Percentiles rank a stretch among this genome's conserved stretches.
Conservation (phyloP, 2,113 vertebrate genomes). For the Epinephelus cyanopodus region DNA sequence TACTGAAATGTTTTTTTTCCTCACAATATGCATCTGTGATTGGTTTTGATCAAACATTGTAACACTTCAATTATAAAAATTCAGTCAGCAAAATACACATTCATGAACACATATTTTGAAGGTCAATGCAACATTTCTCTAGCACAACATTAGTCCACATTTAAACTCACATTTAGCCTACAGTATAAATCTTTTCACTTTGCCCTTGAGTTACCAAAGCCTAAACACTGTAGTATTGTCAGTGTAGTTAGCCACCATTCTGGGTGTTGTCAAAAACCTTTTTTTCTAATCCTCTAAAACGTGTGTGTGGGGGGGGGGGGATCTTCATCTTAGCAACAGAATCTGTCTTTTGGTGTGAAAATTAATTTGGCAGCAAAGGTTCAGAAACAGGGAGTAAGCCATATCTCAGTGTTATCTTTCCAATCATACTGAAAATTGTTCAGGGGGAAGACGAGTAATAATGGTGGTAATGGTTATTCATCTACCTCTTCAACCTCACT, state of each 20-base stretch:
- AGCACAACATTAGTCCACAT: not conserved
- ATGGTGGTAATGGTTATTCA: not conserved
- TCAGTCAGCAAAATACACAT: not conserved
- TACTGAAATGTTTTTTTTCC: too few relatives aligned
- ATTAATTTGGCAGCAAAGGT: slow-evolving; percentile 48
- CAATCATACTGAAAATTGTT: slow-evolving; percentile 21
- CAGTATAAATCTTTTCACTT: not conserved
- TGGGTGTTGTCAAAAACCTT: not conserved
- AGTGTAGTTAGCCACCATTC: not conserved
- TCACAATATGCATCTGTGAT: too few relatives aligned
- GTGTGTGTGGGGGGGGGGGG: too few relatives aligned
- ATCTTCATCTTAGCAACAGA: not conserved
- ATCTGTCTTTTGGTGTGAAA: slow-evolving; percentile 23
- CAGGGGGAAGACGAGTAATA: not conserved
- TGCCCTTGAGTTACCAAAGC: not conserved
- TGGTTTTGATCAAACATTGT: too few relatives aligned
- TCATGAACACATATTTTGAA: not conserved
- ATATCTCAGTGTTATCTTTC: slow-evolving; percentile 21
- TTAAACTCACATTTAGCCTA: not conserved
- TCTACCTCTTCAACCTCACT: not conserved
- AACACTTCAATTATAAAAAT: not conserved
- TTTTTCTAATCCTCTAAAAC: not conserved
- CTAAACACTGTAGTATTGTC: not conserved
- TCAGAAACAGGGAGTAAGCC: slow-evolving; percentile 7
- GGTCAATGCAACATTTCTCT: not conserved